A percentile compares a stretch with the other conserved stretches of the same genome.
These are phyloP conservation scores for Hippocampus barbouri DNA, from an alignment of 2,113 vertebrate species.

Conservation along the genomic window DNA sequence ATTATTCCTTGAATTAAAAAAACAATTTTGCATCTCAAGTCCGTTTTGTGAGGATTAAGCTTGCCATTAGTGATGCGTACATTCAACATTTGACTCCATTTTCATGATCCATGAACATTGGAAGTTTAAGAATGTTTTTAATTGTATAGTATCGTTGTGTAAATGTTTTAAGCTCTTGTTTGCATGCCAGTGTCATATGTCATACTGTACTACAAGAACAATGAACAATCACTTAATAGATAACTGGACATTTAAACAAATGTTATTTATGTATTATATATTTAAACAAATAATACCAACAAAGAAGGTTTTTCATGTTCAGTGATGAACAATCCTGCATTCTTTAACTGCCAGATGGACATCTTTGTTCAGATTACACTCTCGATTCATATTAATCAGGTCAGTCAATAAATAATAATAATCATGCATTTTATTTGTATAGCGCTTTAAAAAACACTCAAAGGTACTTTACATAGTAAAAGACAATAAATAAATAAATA, in stretches of 20 bases:
- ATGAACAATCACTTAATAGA: too few species aligned
- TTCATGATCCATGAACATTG: too few species aligned
- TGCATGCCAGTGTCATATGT: background rate
- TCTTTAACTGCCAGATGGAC: background rate
- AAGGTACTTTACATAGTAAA: too few species aligned
- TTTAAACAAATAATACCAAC: too few species aligned
- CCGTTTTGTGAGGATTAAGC: conserved; percentile 2
- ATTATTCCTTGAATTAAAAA: conserved; percentile 16
- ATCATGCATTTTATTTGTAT: too few species aligned
- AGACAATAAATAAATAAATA: too few species aligned
- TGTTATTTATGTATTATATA: too few species aligned
- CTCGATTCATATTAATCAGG: background rate
- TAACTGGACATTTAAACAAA: too few species aligned
- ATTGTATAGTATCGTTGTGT: background rate
- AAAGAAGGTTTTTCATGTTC: background rate
- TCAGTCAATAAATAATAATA: background rate
- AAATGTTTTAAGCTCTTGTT: background rate
- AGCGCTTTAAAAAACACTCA: too few species aligned
- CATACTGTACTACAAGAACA: too few species aligned
- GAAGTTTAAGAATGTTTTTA: too few species aligned
- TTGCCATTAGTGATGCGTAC: background rate
- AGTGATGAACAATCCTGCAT: background rate
- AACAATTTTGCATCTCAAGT: background rate
- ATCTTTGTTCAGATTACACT: background rate
- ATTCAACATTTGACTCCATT: too few species aligned